Conservation (phyloP, 2,888 invertebrate genomes). For the Diaphora mendica region DNA sequence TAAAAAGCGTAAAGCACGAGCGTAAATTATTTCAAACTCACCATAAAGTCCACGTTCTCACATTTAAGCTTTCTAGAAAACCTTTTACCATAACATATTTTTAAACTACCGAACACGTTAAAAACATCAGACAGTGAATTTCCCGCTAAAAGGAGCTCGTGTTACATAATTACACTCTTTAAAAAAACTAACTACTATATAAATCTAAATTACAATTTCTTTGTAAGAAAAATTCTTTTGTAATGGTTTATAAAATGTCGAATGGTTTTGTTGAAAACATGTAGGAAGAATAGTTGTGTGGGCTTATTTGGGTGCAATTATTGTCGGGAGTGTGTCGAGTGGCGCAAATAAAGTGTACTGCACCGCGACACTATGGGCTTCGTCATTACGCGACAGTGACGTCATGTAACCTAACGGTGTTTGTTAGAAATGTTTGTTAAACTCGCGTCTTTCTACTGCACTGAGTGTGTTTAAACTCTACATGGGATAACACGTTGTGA, state of each 20-base stretch:
- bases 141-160: constrained; percentile 13
- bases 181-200: constrained; percentile 27
- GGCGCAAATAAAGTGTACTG: constrained; percentile 38
- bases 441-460: no score
- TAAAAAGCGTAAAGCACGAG: no score
- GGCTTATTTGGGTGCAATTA: constrained; percentile 43
- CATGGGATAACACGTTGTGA: no score
- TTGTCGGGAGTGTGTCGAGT: constrained; percentile 22
- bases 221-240: constrained; percentile 30
- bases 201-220: constrained; percentile 35
- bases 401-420: background rate
- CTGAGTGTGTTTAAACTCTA: no score
- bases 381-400: constrained; percentile 28
- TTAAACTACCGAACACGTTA: background rate
- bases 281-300: constrained; percentile 33
- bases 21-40: background rate
- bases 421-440: no score
- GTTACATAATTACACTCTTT: constrained; percentile 28
- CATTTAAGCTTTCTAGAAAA: background rate
- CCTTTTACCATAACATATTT: background rate
- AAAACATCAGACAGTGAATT: background rate
- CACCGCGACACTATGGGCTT: constrained; percentile 9
- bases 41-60: background rate
- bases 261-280: constrained; percentile 34
- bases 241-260: constrained; percentile 42